These are phyloP conservation scores for Drosophila mercatorum DNA, from an alignment of 2,888 invertebrate genomes.

Conservation along the genomic window DNA sequence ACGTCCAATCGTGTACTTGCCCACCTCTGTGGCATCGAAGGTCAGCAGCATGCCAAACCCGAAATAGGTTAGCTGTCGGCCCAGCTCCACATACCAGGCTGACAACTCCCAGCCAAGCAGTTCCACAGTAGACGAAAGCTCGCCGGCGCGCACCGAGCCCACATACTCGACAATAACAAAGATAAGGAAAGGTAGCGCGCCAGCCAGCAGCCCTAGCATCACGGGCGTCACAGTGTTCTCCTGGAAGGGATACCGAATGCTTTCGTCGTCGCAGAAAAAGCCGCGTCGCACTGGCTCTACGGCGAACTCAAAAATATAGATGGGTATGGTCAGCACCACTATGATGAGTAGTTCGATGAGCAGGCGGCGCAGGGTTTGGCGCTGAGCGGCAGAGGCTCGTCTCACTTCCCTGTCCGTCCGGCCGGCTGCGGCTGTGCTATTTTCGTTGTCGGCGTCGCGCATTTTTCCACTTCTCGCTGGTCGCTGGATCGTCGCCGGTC, in stretches of 20 bases:
- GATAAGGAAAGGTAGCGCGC: slow-evolving; percentile 51
- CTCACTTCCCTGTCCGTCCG: slow-evolving; percentile 12
- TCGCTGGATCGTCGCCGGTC: slow-evolving; percentile 4
- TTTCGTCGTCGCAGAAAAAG: slow-evolving; percentile 81
- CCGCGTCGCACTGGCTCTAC: slow-evolving; percentile 76
- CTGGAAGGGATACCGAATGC: slow-evolving; percentile 74
- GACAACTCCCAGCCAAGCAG: slow-evolving; percentile 58
- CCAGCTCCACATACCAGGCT: slow-evolving; percentile 62
- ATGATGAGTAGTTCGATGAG: slow-evolving; percentile 71
- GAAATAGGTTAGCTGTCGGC: slow-evolving; percentile 63
- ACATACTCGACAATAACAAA: slow-evolving; percentile 71
- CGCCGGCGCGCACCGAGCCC: slow-evolving; percentile 47
- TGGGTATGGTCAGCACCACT: slow-evolving; percentile 67
- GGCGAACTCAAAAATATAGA: slow-evolving; percentile 70
- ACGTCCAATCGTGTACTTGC: slow-evolving; percentile 79
- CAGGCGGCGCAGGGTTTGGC: slow-evolving; percentile 54
- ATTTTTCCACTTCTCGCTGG: slow-evolving; percentile 45
- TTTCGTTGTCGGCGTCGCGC: slow-evolving; percentile 57
- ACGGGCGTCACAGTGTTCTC: slow-evolving; percentile 69
- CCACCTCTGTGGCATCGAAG: slow-evolving; percentile 80
- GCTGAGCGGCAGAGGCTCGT: slow-evolving; percentile 31
- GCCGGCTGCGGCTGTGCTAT: slow-evolving; percentile 22
- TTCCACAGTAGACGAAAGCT: slow-evolving; percentile 41
- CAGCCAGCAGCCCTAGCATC: slow-evolving; percentile 63
- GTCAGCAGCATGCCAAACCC: slow-evolving; percentile 72